Evolutionary conservation across 2,888 invertebrate species (phyloP), one percentile per base, ranked within the genome.

Genomic region (Listrodromus nycthemerus): DNA sequence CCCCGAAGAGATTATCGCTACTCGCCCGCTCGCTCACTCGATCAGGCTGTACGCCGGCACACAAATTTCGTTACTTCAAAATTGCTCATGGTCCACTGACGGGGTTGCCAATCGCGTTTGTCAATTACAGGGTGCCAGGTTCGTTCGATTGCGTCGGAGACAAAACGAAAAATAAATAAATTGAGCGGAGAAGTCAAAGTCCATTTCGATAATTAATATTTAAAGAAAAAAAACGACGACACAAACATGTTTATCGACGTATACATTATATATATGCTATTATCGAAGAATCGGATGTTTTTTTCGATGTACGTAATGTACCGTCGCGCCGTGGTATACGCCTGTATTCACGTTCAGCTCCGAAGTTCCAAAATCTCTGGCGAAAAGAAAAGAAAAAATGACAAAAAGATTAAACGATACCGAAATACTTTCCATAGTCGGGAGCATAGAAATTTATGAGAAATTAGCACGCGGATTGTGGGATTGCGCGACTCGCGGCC

Each of bases 1-100:
- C 69, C 83, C 83, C 63, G 66, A 80, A 83, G 83, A 69, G 83
- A 83, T 83, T 83, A 83, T 83, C 69, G 80, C 76, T 58, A 63
- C 76, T 73, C 27, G 24, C 24, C 24, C 58, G 13, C 19, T 21
- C 52, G 21, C 58, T 58, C 27, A 58, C 58, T 58, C 58, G 58
- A 58, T 58, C 58, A 21, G 58, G 16, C 13, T 58, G 27, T 27
- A 58, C 58, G 27, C 24, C 24, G 58, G 58, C 13, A 58, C 58
- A 58, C 63, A 80, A 83, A 80, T 80, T 80, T 80, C 73, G 77
- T 83, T 83, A 83, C 27, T 65, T 63, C 69, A 65, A 83, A 83
- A 83, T 80, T 80, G 55, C 77, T 50, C 48, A 76, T 52, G 69
- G 63, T 73, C 52, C 80, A 80, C 41, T 48, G 52, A 69, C 67